Base-by-base conservation (phyloP, 2,888 invertebrate species). In the Thera obeliscata region DNA sequence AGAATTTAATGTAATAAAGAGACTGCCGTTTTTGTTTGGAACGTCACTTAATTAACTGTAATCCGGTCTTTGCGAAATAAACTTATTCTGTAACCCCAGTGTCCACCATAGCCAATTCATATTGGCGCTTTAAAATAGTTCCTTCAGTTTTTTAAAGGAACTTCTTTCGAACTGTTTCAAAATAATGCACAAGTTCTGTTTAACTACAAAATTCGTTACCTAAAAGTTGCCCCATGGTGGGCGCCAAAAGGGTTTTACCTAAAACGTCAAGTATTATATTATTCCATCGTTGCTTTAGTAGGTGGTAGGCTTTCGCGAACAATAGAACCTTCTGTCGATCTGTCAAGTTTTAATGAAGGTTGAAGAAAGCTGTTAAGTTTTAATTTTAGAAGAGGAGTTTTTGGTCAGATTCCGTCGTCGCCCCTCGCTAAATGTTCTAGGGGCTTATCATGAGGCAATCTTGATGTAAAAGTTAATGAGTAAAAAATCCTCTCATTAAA, bases 1-100 rank as follows among this genome's bases (percentile, higher is more conserved):
- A 78, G 68, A 77, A 76, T 81, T 81, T 78, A 78, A 81, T 77
- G 73, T 82, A 84, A 87, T 87, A 85, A 85, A 84, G 83, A 80
- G 75, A 71, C 78, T 78, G 73, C 81, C 76, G 76, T 81, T 86
- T 86, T 86, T 82, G 76, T 82, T 81, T 77, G 74, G 72, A 76
- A 75, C 78, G 71, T 74, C 73, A 74, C 75, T 81, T 87, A 85
- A 87, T 87, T 85, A 85, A 82, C 79, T 73, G 76, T 78, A 78
- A 72, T 69, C 76, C 76, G 70, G 71, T 72, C 74, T 71, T 74
- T 73, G 68, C 71, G 71, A 74, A 75, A 76, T 76, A 70, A 81
- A 83, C 74, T 81, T 84, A 80, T 57, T 12, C 8, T 22, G 4
- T 50, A n/a, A 54, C n/a, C 11, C 38, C 41, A 43, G 3, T 50